phyloP scores from a whole-genome alignment of 2,888 invertebrate genomes.

The Lacanobia wlatinum region DNA sequence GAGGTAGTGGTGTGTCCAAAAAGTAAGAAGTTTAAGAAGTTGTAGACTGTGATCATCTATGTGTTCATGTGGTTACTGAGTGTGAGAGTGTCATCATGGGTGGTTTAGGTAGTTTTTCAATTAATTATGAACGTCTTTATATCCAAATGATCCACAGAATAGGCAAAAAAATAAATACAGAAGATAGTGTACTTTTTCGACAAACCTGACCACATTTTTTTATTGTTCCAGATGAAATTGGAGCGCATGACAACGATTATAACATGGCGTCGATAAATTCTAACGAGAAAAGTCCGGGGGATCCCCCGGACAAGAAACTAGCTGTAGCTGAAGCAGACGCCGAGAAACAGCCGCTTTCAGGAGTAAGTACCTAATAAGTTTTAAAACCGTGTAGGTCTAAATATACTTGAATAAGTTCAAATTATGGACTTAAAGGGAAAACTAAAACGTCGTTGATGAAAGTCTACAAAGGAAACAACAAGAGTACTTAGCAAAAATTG shows the following conservation, averaged over 20 bases:
- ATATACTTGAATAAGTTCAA: neutral
- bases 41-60: slow-evolving; percentile 2
- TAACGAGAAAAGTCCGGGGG: slow-evolving; percentile 82
- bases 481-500: neutral
- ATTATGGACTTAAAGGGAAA: neutral
- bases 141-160: neutral
- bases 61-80: neutral
- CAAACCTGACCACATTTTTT: neutral
- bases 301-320: slow-evolving; percentile 84
- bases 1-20: neutral
- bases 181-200: neutral
- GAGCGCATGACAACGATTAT: slow-evolving; percentile 81
- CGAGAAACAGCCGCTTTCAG: slow-evolving; percentile 87
- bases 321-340: slow-evolving; percentile 84
- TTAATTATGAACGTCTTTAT: neutral
- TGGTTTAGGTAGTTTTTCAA: slow-evolving; percentile 15
- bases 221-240: slow-evolving; percentile 86
- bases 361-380: slow-evolving; percentile 76
- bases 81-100: slow-evolving; percentile 12
- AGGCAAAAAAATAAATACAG: neutral
- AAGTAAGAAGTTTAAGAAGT: neutral
- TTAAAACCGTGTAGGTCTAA: neutral
- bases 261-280: slow-evolving; percentile 89
- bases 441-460: neutral
- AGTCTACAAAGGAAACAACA: neutral